phyloP scores from a whole-genome alignment of 2,797 vertebrate species.

The Nannoperca australis region DNA sequence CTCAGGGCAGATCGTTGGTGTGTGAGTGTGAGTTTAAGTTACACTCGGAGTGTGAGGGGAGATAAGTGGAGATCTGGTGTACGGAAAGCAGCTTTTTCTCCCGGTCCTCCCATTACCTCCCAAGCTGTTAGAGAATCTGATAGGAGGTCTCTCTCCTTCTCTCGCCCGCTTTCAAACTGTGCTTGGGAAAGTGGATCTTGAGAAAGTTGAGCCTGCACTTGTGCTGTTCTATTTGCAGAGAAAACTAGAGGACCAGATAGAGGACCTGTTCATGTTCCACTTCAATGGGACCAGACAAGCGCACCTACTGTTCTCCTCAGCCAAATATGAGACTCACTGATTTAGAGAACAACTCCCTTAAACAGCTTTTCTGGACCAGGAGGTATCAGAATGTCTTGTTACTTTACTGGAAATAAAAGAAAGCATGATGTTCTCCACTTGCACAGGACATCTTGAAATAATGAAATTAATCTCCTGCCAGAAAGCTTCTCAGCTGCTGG shows the following conservation, averaged over 20 bases:
- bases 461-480: slow-evolving; percentile 58
- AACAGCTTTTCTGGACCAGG: slow-evolving; percentile 32
- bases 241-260: slow-evolving; percentile 54
- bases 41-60: slow-evolving; percentile 56
- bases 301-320: slow-evolving; percentile 51
- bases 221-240: slow-evolving; percentile 52
- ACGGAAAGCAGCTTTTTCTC: slow-evolving; percentile 69
- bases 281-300: slow-evolving; percentile 64
- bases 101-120: slow-evolving; percentile 63
- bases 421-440: slow-evolving; percentile 44
- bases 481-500: slow-evolving; percentile 55
- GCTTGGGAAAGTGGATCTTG: slow-evolving; percentile 65
- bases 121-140: slow-evolving; percentile 64
- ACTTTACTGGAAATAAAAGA: slow-evolving; percentile 42
- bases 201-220: slow-evolving; percentile 70
- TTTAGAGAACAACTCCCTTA: slow-evolving; percentile 31
- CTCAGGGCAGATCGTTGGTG: slow-evolving; percentile 37
- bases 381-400: slow-evolving; percentile 40
- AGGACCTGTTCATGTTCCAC: slow-evolving; percentile 69
- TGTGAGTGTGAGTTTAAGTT: slow-evolving; percentile 54
- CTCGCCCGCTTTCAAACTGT: slow-evolving; percentile 48
- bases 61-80: slow-evolving; percentile 67
- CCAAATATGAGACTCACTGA: slow-evolving; percentile 32
- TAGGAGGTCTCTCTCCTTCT: slow-evolving; percentile 49
- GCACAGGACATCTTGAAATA: slow-evolving; percentile 37